These are phyloP conservation scores for Caenorhabditis virilis DNA, from an alignment of 2,888 invertebrate species.

Conservation along the genomic window DNA sequence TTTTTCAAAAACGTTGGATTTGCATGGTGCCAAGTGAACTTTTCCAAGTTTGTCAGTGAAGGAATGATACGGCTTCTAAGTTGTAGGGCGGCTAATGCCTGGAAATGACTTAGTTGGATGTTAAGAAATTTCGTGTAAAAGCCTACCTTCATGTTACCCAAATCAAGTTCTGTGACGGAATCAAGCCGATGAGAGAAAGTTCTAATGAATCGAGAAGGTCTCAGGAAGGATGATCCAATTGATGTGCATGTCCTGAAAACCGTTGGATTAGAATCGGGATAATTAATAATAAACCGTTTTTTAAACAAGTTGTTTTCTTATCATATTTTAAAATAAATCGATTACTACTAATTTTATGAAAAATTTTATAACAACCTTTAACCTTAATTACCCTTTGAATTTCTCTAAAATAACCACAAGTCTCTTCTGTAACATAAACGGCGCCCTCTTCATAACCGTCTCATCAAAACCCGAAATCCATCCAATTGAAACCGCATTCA, in stretches of 20 bases:
- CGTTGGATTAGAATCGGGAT: background rate
- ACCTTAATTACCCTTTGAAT: conserved; percentile 18
- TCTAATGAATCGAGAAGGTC: conserved; percentile 39
- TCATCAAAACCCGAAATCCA: conserved; percentile 18
- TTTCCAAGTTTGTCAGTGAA: conserved; percentile 16
- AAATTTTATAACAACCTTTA: background rate
- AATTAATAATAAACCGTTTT: background rate
- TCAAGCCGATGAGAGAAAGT: conserved; percentile 26
- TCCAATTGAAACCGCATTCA: conserved; percentile 19
- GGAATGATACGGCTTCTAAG: conserved; percentile 32
- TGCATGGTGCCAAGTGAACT: conserved; percentile 36
- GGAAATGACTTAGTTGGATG: conserved; percentile 1
- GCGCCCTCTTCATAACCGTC: conserved; percentile 19
- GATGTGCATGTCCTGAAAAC: conserved; percentile 9
- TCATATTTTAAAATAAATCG: no score
- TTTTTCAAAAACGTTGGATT: conserved; percentile 13
- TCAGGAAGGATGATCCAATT: conserved; percentile 19
- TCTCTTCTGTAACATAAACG: conserved; percentile 40
- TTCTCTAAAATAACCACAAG: conserved; percentile 22
- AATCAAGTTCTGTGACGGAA: conserved; percentile 24
- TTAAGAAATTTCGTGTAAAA: background rate
- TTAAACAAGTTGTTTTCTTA: no score
- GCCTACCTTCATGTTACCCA: conserved; percentile 29
- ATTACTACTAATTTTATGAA: background rate
- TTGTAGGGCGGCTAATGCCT: conserved; percentile 11